Evolutionary conservation across 2,888 invertebrate species (phyloP), one percentile per base, ranked within the genome.

Genomic region (Diaprepes abbreviatus): DNA sequence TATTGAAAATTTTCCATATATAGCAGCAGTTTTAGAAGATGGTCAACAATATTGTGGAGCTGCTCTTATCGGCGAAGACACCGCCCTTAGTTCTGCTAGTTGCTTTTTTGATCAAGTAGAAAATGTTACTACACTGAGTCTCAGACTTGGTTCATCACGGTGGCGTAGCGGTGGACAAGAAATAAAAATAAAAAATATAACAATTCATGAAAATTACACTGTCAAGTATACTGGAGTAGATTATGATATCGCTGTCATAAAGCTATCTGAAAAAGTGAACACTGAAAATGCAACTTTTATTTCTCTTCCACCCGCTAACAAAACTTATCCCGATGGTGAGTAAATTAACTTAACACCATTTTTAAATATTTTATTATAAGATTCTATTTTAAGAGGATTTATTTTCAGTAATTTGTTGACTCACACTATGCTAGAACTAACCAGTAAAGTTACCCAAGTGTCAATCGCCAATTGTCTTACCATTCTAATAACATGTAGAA

Each of bases 51-150:
- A 86, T 71, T 88, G 87, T 55, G 87, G 87, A 0, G 87, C 84
- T 0, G 85, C 86, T 0, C 83, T 87, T 10, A 73, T 87, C 77
- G 85, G 85, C 0, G 82, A 83, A 9, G 73, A 81, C 1, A 86
- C 85, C 84, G 77, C 86, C 21, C 74, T 87, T 17, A 87, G 87
- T 0, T 87, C 87, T 2, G 87, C 86, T 0, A 87, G 87, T 69
- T 87, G 87, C 64, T n/a, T n/a, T n/a, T n/a, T n/a, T n/a, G n/a
- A n/a, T n/a, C n/a, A n/a, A n/a, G n/a, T n/a, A n/a, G n/a, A n/a
- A n/a, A 24, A 59, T 24, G 21, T 57, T 16, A 12, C 35, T 1
- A 31, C 33, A 24, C 55, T 71, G 16, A 36, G 45, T 16, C 33
- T 66, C 33, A 54, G 71, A 12, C 50, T 52, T 48, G 71, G 71